A percentile compares a stretch with the other conserved stretches of the same genome.
Conservation (phyloP, 2,797 vertebrate genomes). For the Siniperca undulata region DNA sequence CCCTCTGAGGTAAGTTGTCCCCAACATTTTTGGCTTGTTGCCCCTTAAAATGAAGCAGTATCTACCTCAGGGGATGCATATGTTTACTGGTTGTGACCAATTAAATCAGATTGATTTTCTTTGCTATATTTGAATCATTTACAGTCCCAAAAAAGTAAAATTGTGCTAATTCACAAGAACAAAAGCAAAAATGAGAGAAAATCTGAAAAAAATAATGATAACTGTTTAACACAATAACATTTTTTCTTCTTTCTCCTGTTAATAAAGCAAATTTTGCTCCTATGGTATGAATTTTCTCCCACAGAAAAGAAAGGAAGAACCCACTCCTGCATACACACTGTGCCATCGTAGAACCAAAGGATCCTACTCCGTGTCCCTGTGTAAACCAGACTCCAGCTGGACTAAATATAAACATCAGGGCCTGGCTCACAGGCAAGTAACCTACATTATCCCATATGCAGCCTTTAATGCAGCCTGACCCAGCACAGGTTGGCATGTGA, state of each 20-base stretch:
- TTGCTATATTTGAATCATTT: background rate
- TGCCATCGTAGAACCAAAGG: conserved; percentile 86
- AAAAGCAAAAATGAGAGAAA: background rate
- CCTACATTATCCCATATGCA: background rate
- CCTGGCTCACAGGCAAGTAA: conserved; percentile 86
- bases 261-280: background rate
- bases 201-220: background rate
- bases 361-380: conserved; percentile 87
- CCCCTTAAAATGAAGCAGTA: background rate
- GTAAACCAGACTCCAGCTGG: conserved; percentile 86
- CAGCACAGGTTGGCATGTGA: background rate
- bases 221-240: too few relatives aligned
- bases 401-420: conserved; percentile 87
- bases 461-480: background rate
- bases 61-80: background rate
- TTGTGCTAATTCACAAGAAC: background rate
- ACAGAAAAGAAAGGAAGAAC: conserved; percentile 75
- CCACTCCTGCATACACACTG: conserved; percentile 86
- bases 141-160: background rate
- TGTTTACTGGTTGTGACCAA: background rate
- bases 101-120: background rate
- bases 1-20: conserved; percentile 54
- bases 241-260: background rate
- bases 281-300: conserved; percentile 45
- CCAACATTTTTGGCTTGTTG: background rate